Evolutionary conservation across 1,140 invertebrate genomes (phyloP), one percentile per base, ranked within the genome.

Genomic region (Spodoptera litura): DNA sequence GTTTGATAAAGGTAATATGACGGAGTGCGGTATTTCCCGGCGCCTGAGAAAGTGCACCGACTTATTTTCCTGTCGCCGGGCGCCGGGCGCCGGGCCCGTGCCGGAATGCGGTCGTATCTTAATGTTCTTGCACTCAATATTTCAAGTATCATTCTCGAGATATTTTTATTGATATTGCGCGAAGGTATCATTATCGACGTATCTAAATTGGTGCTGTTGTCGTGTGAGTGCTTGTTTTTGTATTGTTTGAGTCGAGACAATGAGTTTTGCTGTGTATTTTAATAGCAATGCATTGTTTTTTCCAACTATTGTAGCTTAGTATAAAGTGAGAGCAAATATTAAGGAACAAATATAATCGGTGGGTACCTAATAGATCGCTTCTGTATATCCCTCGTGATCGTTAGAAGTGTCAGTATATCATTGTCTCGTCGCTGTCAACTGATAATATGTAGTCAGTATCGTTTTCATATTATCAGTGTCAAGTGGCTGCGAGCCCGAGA

Each of bases 41-140:
- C 64, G 64, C 15, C 61, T 52, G 64, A 52, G 64, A 52, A 68
- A 68, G 64, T 68, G 64, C 20, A 52, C 35, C 5, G 64, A 44
- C 25, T 51, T 66, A 68, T 52, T 27, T 52, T 49, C 44, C 64
- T 68, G 64, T 52, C 35, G 15, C 64, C 20, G 20, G 10, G 15
- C 53, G 15, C 53, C 15, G 12, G 31, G 31, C 31, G 31, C 31
- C 31, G 53, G 4, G 4, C 12, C 4, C 15, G 13, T 31, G 10
- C 25, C 4, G 61, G 61, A 64, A 64, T 49, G 61, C 44, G 61
- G n/a, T 6, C 31, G 35, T 64, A 49, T 64, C 61, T 64, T 64
- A 44, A 64, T 64, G 35, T 64, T 49, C 13, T 20, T 64, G 49
- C 38, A 10, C 38, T 44, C 38, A 44, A 64, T 49, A 64, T 49